These are phyloP conservation scores for Euplexia lucipara DNA, from an alignment of 2,888 invertebrate genomes.

Conservation along the genomic window DNA sequence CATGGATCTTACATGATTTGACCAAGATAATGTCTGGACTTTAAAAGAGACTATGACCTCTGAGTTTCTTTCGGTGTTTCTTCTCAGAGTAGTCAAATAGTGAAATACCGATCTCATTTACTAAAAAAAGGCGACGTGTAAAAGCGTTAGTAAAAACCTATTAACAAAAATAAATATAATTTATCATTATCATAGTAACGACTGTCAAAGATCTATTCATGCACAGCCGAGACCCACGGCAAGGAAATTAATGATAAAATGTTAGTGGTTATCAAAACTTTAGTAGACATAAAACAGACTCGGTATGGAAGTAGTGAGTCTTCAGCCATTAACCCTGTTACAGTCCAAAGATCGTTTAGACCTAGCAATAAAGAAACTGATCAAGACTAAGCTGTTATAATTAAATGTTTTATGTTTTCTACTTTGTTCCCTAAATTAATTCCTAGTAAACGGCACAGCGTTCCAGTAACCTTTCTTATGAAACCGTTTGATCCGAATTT, in stretches of 20 bases:
- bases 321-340: slow-evolving; percentile 30
- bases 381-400: slow-evolving; percentile 49
- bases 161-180: no score
- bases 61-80: no score
- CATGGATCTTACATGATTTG: no score
- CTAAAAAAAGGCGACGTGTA: no score
- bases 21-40: no score
- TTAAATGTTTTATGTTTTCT: slow-evolving; percentile 48
- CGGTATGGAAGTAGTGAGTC: slow-evolving; percentile 35
- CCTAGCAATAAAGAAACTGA: slow-evolving; percentile 40
- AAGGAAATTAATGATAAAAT: slow-evolving; percentile 34
- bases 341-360: slow-evolving; percentile 41
- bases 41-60: no score
- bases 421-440: slow-evolving; percentile 41
- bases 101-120: no score
- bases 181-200: no score
- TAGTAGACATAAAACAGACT: slow-evolving; percentile 47
- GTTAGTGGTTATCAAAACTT: slow-evolving; percentile 45
- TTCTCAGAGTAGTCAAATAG: no score
- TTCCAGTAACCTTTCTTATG: slow-evolving; percentile 17
- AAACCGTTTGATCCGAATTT: slow-evolving; percentile 11
- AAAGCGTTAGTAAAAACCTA: no score
- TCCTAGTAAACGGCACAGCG: slow-evolving; percentile 13
- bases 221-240: no score
- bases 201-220: no score